Percentiles rank a stretch among this genome's conserved stretches.
Evolutionary conservation across 2,113 vertebrate species (phyloP).

Genomic region (Muscicapa adusta): DNA sequence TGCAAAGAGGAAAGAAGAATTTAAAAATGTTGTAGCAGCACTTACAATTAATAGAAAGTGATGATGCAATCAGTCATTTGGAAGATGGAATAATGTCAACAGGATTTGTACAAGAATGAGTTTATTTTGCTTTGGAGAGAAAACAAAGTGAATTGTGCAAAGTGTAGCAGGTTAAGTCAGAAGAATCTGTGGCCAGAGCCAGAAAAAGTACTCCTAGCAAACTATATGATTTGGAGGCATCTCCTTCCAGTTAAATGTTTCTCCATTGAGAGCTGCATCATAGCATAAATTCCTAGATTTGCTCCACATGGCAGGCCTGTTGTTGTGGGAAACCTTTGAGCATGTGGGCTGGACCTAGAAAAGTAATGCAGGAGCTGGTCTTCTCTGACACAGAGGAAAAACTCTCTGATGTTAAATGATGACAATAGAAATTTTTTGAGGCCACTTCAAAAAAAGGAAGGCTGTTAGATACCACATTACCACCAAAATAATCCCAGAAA

Average conservation of each 20-base stretch:
- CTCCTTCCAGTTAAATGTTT: background rate
- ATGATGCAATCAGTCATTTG: background rate
- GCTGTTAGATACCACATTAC: accelerated
- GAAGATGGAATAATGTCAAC: background rate
- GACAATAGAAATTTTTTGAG: background rate
- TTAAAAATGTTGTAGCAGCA: background rate
- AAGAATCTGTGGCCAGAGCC: background rate
- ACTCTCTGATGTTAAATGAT: background rate
- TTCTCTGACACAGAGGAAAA: background rate
- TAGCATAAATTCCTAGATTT: background rate
- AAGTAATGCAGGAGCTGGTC: background rate
- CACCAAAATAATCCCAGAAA: background rate
- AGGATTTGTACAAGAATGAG: background rate
- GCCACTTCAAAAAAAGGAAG: background rate
- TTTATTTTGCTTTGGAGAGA: background rate
- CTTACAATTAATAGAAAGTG: constrained; percentile 2
- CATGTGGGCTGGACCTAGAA: background rate
- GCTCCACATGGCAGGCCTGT: background rate
- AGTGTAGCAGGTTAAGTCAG: background rate
- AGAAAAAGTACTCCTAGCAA: background rate
- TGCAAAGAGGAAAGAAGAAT: background rate
- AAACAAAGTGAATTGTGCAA: background rate
- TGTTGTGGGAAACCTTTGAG: background rate
- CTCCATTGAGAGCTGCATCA: background rate
- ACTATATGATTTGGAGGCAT: background rate